Conservation (phyloP, 2,113 vertebrate genomes). For the Notiomystis cincta region DNA sequence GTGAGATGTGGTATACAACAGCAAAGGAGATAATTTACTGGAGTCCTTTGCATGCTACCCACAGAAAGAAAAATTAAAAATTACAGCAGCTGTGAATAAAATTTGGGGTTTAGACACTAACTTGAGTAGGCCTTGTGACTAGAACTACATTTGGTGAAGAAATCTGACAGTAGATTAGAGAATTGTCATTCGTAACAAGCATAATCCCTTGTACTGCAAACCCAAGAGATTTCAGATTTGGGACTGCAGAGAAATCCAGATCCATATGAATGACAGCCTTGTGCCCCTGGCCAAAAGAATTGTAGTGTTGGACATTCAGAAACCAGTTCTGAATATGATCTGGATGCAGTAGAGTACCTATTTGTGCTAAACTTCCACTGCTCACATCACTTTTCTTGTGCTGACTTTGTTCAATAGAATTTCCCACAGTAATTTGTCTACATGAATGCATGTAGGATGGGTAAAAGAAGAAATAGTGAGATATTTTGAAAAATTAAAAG, state of each 20-base stretch:
- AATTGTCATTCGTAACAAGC: neutral
- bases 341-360: neutral
- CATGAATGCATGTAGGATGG: neutral
- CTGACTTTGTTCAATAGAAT: neutral
- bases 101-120: neutral
- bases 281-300: neutral
- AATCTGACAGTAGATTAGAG: neutral
- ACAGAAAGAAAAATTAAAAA: neutral
- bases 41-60: neutral
- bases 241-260: neutral
- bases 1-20: neutral
- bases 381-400: neutral
- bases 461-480: neutral
- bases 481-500: neutral
- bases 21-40: neutral
- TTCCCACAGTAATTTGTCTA: neutral
- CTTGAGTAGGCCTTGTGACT: neutral
- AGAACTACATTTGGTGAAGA: neutral
- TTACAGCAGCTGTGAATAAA: neutral
- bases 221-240: neutral
- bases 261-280: neutral
- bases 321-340: neutral
- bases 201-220: neutral
- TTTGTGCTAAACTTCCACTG: neutral
- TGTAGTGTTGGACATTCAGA: neutral